Evolutionary conservation across 2,888 invertebrate species (phyloP).

Genomic region (Ecliptopera silaceata): DNA sequence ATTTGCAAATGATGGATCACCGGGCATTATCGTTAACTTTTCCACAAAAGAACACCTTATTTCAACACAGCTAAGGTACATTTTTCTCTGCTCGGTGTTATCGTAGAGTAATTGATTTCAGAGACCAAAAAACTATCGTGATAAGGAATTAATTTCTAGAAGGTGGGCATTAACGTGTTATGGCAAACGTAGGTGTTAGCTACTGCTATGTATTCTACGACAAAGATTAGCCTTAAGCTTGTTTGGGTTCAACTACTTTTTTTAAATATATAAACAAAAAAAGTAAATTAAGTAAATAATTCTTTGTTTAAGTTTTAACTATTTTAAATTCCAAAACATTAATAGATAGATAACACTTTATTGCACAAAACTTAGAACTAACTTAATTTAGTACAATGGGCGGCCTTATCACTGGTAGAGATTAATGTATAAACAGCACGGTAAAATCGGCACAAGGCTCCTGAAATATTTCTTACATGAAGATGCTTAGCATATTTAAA

Average conservation of each 20-base stretch:
- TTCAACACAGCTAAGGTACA: slow-evolving; percentile 48
- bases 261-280: too few relatives aligned
- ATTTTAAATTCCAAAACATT: too few relatives aligned
- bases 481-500: too few relatives aligned
- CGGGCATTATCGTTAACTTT: slow-evolving; percentile 55
- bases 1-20: slow-evolving; percentile 54
- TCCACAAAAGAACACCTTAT: slow-evolving; percentile 54
- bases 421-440: too few relatives aligned
- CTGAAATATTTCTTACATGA: too few relatives aligned
- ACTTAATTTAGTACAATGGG: too few relatives aligned
- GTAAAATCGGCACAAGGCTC: too few relatives aligned
- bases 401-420: too few relatives aligned
- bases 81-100: slow-evolving; percentile 56
- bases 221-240: slow-evolving; percentile 3
- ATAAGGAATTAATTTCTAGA: slow-evolving; percentile 37
- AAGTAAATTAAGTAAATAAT: too few relatives aligned
- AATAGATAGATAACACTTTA: too few relatives aligned
- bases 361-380: too few relatives aligned
- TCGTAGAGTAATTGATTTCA: slow-evolving; percentile 44
- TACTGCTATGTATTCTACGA: slow-evolving; percentile 8
- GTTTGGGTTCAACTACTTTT: neutral
- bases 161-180: slow-evolving; percentile 29
- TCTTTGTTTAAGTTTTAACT: too few relatives aligned
- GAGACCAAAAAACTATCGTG: slow-evolving; percentile 35
- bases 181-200: slow-evolving; percentile 21